Evolutionary conservation across 2,797 vertebrate species (phyloP).

Genomic region (Eremophila alpestris): DNA sequence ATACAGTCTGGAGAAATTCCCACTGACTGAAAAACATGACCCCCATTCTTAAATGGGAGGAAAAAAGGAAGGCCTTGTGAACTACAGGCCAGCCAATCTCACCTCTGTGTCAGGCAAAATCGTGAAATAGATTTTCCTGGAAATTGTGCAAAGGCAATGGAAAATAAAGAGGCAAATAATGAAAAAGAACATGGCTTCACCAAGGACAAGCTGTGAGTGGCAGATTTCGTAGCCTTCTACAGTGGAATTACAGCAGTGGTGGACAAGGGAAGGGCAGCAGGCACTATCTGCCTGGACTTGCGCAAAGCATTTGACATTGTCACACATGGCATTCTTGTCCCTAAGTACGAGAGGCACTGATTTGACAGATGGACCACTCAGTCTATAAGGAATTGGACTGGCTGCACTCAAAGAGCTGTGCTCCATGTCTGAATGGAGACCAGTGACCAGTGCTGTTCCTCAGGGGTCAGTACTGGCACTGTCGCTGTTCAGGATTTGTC

Average conservation of each 20-base stretch:
- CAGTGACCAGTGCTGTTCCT: not conserved
- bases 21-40: not conserved
- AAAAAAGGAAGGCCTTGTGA: not conserved
- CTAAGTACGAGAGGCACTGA: not conserved
- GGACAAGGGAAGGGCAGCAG: not conserved
- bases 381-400: not conserved
- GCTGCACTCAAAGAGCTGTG: not conserved
- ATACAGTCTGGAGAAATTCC: not conserved
- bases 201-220: not conserved
- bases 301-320: not conserved
- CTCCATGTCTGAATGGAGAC: not conserved
- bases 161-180: not conserved
- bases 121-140: too few relatives aligned
- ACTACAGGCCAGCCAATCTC: not conserved
- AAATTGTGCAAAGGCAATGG: not conserved
- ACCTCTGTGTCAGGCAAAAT: not conserved
- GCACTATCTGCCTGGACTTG: too few relatives aligned
- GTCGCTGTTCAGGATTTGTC: not conserved
- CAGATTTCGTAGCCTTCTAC: not conserved
- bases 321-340: not conserved
- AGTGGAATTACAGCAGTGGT: not conserved
- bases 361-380: not conserved
- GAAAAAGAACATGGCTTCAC: not conserved
- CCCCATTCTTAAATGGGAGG: not conserved
- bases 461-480: not conserved